Evolutionary conservation across 2,113 vertebrate species (phyloP).

Genomic region (Petromus typicus): DNA sequence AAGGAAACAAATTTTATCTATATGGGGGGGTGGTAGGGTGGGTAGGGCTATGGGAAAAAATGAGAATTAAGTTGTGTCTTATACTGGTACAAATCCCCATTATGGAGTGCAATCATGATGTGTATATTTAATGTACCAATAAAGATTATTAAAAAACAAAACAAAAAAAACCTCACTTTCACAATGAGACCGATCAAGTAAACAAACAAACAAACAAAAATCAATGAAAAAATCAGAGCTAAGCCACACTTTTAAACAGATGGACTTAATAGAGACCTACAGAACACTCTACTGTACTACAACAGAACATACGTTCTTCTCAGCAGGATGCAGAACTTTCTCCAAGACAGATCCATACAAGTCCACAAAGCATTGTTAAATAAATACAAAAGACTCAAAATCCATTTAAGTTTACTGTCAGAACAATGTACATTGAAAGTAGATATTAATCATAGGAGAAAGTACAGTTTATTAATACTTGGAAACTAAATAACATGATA

Average conservation of each 20-base stretch:
- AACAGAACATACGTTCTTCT: neutral
- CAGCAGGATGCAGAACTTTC: neutral
- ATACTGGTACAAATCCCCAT: no score
- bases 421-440: neutral
- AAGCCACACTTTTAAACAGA: neutral
- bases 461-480: neutral
- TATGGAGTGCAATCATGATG: no score
- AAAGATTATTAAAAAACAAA: no score
- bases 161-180: neutral
- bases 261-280: neutral
- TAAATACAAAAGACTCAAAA: neutral
- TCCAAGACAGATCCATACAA: neutral
- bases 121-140: no score
- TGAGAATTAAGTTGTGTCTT: no score
- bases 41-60: no score
- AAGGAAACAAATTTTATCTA: no score
- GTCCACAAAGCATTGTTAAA: neutral
- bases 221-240: neutral
- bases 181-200: neutral
- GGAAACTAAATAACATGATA: neutral
- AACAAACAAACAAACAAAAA: neutral
- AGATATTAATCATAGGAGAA: neutral
- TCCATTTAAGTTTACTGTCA: neutral
- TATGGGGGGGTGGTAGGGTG: no score
- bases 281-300: neutral